Percentiles rank a stretch among this genome's conserved stretches.
Evolutionary conservation across 2,797 vertebrate species (phyloP).

Genomic region (Sebastes vulpes): DNA sequence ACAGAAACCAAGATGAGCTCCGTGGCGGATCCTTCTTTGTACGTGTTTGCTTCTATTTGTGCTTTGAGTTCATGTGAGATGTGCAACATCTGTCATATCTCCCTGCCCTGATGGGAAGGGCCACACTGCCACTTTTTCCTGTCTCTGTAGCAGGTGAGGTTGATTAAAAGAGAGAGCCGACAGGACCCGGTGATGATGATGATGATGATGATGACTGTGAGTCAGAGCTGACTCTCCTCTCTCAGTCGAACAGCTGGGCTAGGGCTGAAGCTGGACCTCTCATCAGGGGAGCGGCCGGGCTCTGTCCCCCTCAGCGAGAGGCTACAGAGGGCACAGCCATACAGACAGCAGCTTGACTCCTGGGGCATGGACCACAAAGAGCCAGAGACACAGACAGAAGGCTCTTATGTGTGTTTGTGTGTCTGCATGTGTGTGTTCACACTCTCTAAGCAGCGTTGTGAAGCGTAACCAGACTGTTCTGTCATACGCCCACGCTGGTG

Average conservation of each 20-base stretch:
- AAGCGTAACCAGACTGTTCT: constrained; percentile 83
- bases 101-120: not conserved
- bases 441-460: constrained; percentile 72
- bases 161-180: constrained; percentile 37
- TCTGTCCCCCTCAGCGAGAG: constrained; percentile 44
- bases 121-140: constrained; percentile 5
- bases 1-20: constrained; percentile 38
- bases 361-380: constrained; percentile 70
- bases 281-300: constrained; percentile 34
- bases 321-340: constrained; percentile 62
- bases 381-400: constrained; percentile 68
- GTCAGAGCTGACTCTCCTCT: constrained; percentile 41
- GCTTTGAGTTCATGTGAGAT: constrained; percentile 33
- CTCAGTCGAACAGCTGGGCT: constrained; percentile 58
- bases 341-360: constrained; percentile 79
- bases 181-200: constrained; percentile 17
- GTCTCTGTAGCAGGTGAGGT: constrained; percentile 32
- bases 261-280: constrained; percentile 45
- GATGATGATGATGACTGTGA: not conserved
- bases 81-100: constrained; percentile 32
- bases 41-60: constrained; percentile 2
- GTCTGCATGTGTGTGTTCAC: constrained; percentile 61
- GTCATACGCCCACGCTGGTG: constrained; percentile 79
- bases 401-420: constrained; percentile 54
- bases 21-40: constrained; percentile 30